phyloP scores from a whole-genome alignment of 2,888 invertebrate species.

The Notocelia uddmanniana region DNA sequence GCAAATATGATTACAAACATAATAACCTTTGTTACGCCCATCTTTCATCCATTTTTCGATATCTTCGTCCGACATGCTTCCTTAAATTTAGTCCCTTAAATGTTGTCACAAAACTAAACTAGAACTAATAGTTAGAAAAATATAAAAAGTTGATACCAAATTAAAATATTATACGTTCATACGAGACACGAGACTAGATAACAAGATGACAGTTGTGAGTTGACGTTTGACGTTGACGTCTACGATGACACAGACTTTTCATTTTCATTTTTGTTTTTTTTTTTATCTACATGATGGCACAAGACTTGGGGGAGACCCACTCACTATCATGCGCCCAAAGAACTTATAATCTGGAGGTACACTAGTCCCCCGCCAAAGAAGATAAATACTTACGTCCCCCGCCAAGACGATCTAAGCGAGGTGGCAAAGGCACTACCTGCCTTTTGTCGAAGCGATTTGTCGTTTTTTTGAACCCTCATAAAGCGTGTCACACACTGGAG shows the following conservation, averaged over 20 bases:
- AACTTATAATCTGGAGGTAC: no score
- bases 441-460: no score
- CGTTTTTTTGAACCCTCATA: no score
- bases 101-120: slow-evolving; percentile 17
- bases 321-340: neutral
- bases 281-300: neutral
- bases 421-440: no score
- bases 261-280: neutral
- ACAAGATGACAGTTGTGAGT: neutral
- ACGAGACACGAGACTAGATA: no score
- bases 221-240: no score
- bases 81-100: slow-evolving; percentile 27
- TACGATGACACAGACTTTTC: neutral
- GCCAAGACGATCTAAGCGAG: no score
- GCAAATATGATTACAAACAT: neutral
- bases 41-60: slow-evolving; percentile 56
- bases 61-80: slow-evolving; percentile 53
- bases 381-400: no score
- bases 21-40: slow-evolving; percentile 54
- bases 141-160: neutral
- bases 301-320: neutral
- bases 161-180: no score
- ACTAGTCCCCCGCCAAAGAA: no score
- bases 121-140: neutral
- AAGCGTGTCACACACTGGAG: no score